Conservation (phyloP, 2,888 invertebrate genomes). For the Oxycera nigricornis region DNA sequence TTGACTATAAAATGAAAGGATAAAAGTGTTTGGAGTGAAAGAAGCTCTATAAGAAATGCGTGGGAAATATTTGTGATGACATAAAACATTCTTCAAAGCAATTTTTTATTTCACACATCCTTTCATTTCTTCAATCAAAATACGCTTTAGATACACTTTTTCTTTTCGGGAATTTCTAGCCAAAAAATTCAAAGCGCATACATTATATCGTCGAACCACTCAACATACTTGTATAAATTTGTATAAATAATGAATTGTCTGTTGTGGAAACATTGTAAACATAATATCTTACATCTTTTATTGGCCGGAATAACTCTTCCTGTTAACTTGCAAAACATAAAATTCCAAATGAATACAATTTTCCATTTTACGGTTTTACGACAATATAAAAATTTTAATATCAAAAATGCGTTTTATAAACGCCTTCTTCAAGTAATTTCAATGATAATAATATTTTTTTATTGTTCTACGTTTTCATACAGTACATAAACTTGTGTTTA, state of each 20-base stretch:
- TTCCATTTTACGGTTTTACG: conserved; percentile 11
- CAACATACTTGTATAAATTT: background rate
- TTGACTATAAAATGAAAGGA: background rate
- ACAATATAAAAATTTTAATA: conserved; percentile 6
- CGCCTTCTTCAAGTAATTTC: background rate
- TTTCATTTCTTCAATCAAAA: too few relatives aligned
- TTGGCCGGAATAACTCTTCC: conserved; percentile 26
- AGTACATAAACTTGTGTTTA: too few relatives aligned
- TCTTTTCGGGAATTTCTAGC: background rate
- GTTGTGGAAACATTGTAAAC: conserved; percentile 1
- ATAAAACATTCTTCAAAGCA: too few relatives aligned
- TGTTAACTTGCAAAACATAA: conserved; percentile 37
- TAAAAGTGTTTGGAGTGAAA: too few relatives aligned
- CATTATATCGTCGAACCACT: background rate
- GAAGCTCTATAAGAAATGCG: background rate
- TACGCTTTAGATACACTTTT: too few relatives aligned
- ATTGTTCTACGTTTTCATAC: too few relatives aligned
- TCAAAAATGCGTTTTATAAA: conserved; percentile 26
- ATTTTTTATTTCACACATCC: too few relatives aligned
- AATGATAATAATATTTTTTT: conserved; percentile 1
- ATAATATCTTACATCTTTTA: background rate
- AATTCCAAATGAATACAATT: conserved; percentile 32
- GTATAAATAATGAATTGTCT: conserved; percentile 17
- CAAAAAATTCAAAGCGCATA: background rate
- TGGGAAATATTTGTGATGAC: too few relatives aligned